phyloP scores from a whole-genome alignment of 2,797 vertebrate genomes.

The Eremophila alpestris region DNA sequence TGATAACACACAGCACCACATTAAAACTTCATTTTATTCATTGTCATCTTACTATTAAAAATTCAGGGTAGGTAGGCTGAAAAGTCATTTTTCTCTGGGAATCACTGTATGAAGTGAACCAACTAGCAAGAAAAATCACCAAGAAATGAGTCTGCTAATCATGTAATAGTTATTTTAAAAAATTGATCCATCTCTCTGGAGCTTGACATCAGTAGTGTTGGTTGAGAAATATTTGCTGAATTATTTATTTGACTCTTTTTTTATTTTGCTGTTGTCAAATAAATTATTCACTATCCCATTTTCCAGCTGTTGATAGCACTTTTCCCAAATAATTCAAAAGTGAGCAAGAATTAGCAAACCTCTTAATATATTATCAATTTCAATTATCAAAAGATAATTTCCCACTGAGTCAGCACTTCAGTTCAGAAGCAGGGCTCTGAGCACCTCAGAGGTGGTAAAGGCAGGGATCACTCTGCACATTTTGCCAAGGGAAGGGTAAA shows the following conservation, averaged over 20 bases:
- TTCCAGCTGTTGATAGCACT: slow-evolving; percentile 8
- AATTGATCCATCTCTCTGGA: slow-evolving; percentile 20
- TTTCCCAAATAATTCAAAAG: neutral
- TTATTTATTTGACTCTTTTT: slow-evolving; percentile 39
- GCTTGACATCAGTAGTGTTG: neutral
- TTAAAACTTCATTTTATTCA: slow-evolving; percentile 42
- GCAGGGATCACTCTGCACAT: neutral
- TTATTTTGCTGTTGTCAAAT: slow-evolving; percentile 19
- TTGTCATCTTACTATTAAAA: slow-evolving; percentile 57
- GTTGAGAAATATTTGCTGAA: slow-evolving; percentile 26
- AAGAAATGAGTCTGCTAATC: slow-evolving; percentile 26
- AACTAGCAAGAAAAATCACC: slow-evolving; percentile 31
- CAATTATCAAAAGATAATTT: neutral
- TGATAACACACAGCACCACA: neutral
- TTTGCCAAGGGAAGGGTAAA: slow-evolving; percentile 21
- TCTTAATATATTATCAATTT: neutral
- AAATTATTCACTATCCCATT: slow-evolving; percentile 12
- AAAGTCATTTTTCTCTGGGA: slow-evolving; percentile 41
- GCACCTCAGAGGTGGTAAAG: neutral
- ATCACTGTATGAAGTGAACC: neutral
- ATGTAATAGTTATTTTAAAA: slow-evolving; percentile 22
- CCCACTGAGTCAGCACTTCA: neutral
- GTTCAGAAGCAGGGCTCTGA: neutral
- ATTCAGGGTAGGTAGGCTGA: slow-evolving; percentile 20
- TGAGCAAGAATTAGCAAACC: neutral